These are phyloP conservation scores for Calvadosia cruxmelitensis DNA, from an alignment of 30 jellyfish, hydroid and myxozoan genomes.

Conservation along the genomic window DNA sequence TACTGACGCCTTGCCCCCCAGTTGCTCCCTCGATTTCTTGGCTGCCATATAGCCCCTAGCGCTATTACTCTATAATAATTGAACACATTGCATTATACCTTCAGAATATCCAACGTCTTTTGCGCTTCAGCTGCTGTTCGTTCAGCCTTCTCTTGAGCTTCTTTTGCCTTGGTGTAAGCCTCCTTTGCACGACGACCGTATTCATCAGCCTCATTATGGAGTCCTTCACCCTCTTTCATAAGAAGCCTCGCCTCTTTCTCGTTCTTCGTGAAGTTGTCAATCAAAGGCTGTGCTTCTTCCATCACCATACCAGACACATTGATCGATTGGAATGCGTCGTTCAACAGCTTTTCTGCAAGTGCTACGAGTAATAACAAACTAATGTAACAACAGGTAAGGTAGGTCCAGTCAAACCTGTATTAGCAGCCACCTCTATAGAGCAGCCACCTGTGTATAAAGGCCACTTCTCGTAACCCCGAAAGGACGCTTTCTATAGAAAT, in stretches of 20 bases:
- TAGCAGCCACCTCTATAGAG: too few relatives aligned
- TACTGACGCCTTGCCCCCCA: too few relatives aligned
- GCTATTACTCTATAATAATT: too few relatives aligned
- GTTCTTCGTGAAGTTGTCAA: slow-evolving; percentile 24
- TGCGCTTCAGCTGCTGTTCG: slow-evolving; percentile 79
- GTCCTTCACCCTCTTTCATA: slow-evolving; percentile 44
- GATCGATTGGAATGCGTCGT: slow-evolving; percentile 32
- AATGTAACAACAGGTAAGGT: neutral
- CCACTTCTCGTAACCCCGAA: too few relatives aligned
- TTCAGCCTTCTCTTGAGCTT: slow-evolving; percentile 77
- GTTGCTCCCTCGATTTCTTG: too few relatives aligned
- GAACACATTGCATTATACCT: too few relatives aligned
- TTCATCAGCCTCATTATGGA: slow-evolving; percentile 24
- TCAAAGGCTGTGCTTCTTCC: slow-evolving; percentile 21
- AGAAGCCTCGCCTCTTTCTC: slow-evolving; percentile 66
- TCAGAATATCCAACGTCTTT: slow-evolving; percentile 51
- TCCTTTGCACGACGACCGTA: slow-evolving; percentile 36
- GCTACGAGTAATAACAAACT: slow-evolving; percentile 13
- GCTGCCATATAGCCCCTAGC: too few relatives aligned
- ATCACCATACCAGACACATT: slow-evolving; percentile 21
- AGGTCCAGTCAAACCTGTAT: too few relatives aligned
- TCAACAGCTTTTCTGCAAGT: slow-evolving; percentile 24
- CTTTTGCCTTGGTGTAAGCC: slow-evolving; percentile 69
- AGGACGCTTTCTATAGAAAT: too few relatives aligned
- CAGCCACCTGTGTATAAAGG: too few relatives aligned